Evolutionary conservation across 2,113 vertebrate genomes (phyloP).

Genomic region (Machaerirhynchus nigripectus): DNA sequence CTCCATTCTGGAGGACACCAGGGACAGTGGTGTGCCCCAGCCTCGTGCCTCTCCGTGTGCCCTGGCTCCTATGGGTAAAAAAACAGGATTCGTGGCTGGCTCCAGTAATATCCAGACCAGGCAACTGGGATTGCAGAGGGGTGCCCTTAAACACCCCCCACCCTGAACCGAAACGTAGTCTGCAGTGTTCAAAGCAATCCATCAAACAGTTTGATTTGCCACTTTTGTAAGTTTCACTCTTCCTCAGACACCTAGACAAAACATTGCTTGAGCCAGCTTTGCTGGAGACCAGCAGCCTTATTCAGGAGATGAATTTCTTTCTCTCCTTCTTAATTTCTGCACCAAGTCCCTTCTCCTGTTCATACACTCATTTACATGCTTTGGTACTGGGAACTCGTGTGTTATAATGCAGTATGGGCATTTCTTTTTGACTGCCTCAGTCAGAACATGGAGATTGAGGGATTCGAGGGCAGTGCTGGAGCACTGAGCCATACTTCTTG

Average conservation of each 20-base stretch:
- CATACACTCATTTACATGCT: neutral
- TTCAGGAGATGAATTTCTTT: neutral
- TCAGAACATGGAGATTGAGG: neutral
- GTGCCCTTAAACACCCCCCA: neutral
- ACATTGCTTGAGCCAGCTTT: neutral
- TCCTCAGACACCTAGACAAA: neutral
- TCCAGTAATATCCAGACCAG: neutral
- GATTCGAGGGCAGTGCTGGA: neutral
- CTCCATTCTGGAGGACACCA: neutral
- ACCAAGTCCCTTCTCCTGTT: neutral
- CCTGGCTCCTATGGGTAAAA: neutral
- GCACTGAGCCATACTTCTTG: neutral
- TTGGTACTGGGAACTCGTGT: neutral
- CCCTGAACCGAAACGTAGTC: neutral
- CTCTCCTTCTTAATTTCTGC: neutral
- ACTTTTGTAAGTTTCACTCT: neutral
- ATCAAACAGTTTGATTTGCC: neutral
- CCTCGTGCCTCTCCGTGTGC: rapidly evolving
- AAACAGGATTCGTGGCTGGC: neutral
- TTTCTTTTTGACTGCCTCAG: neutral
- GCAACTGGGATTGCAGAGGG: neutral
- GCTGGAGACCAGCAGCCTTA: neutral
- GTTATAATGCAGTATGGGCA: neutral
- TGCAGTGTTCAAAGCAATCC: neutral
- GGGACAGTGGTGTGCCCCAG: neutral